Evolutionary conservation across 2,888 invertebrate genomes (phyloP).

Genomic region (Notodonta dromedarius): DNA sequence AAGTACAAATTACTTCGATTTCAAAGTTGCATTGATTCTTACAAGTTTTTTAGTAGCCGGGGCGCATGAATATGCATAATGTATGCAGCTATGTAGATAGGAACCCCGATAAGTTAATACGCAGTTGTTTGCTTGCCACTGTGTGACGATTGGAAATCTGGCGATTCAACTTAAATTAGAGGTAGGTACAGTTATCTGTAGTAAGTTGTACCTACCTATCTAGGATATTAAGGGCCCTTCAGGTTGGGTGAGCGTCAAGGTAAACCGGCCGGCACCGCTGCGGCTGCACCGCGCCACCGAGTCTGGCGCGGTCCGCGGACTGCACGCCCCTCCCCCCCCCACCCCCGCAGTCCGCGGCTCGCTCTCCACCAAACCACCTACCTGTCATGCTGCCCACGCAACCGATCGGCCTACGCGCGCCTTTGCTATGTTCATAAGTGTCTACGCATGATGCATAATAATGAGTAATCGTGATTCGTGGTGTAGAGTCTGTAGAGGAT

Average conservation of each 20-base stretch:
- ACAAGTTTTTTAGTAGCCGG: too few species aligned
- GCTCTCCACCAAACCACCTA: slow-evolving; percentile 33
- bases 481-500: slow-evolving; percentile 31
- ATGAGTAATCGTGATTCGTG: slow-evolving; percentile 51
- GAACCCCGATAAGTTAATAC: too few species aligned
- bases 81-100: too few species aligned
- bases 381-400: slow-evolving; percentile 62
- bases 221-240: slow-evolving; percentile 43
- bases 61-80: too few species aligned
- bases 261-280: slow-evolving; percentile 53
- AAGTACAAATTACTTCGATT: too few species aligned
- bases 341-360: slow-evolving; percentile 18
- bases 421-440: slow-evolving; percentile 55
- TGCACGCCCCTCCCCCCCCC: background rate
- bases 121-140: background rate
- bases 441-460: slow-evolving; percentile 64
- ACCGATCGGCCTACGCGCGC: slow-evolving; percentile 64
- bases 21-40: too few species aligned
- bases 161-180: slow-evolving; percentile 10
- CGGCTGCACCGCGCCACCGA: slow-evolving; percentile 52
- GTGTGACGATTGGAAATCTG: slow-evolving; percentile 12
- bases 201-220: slow-evolving; percentile 9
- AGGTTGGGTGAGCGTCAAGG: slow-evolving; percentile 67
- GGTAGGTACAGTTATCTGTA: slow-evolving; percentile 11
- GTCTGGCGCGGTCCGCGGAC: slow-evolving; percentile 56